phyloP scores from a whole-genome alignment of 2,113 vertebrate species.

The Poeciliopsis turrubarensis region DNA sequence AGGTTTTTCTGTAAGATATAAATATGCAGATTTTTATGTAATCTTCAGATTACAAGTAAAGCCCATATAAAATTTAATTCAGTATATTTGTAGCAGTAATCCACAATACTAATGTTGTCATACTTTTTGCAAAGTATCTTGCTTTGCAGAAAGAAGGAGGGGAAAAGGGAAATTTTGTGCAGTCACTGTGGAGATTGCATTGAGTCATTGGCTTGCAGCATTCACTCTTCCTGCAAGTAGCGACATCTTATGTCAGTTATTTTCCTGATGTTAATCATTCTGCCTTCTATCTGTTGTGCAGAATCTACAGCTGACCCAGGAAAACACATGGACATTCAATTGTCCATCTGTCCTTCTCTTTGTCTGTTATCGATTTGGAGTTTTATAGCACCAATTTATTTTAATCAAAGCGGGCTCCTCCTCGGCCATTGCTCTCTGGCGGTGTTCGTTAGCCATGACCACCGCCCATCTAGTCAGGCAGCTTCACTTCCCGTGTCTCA shows the following conservation, averaged over 20 bases:
- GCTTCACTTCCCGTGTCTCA: not conserved
- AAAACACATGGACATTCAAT: not conserved
- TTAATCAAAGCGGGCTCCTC: conserved; percentile 4
- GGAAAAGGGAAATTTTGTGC: too few species aligned
- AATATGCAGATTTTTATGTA: too few species aligned
- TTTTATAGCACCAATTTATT: not conserved
- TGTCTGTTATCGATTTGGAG: not conserved
- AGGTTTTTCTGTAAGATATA: not conserved
- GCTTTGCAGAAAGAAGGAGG: too few species aligned
- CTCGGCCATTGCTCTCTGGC: not conserved
- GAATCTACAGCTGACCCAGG: not conserved
- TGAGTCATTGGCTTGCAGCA: too few species aligned
- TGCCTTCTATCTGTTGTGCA: not conserved
- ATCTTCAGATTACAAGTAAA: too few species aligned
- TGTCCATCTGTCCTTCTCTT: not conserved
- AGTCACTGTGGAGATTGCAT: too few species aligned
- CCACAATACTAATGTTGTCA: too few species aligned
- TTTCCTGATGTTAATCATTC: not conserved
- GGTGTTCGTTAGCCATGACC: not conserved
- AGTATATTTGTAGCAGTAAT: too few species aligned
- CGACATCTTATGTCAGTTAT: not conserved
- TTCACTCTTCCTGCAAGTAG: too few species aligned
- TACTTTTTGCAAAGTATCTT: too few species aligned
- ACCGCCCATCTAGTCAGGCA: not conserved
- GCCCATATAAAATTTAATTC: too few species aligned